Evolutionary conservation across 2,888 invertebrate genomes (phyloP), one percentile per base, ranked within the genome.

Genomic region (Eupithecia dodoneata): DNA sequence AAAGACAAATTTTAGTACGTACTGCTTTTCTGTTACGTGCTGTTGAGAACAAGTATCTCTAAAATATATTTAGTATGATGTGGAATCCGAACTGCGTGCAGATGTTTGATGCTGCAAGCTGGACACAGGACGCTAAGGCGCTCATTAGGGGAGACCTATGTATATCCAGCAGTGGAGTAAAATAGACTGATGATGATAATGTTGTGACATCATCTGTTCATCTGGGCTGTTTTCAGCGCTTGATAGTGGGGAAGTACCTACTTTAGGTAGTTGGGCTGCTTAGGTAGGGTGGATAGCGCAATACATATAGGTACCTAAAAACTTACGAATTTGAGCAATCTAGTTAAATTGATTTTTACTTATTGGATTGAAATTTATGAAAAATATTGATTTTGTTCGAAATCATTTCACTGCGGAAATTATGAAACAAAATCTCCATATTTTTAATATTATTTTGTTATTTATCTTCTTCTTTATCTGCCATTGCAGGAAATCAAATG

Each of bases 1-100:
- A 94, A 74, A 76, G 72, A 76, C 2, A 75, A 42, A 5, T 75
- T 69, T 76, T 72, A 69, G 66, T 15, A 66, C 3, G 7, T 13
- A 10, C 18, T 30, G 18, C 10, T 66, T 6, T 66, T 13, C 30
- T 15, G 15, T 15, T 7, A 66, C 13, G 41, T 41, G 15, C 13
- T n/a, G 18, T 59, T n/a, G 59, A 18, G 59, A 59, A 18, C 18
- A 15, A 15, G 15, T 52, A 15, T 52, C 15, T 12, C 2, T 2
- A 2, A 12, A 12, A 12, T 49, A 49, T 45, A 45, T 5, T 45
- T 3, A 49, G 4, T 13, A 49, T 13, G 13, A 13, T 13, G 13
- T 49, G 13, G 13, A 13, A 55, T 15, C n/a, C 30, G 30, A 30
- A 30, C 30, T 30, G 30, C 30, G 30, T 30, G 30, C 30, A 30